Percentiles rank a stretch among this genome's conserved stretches.
phyloP scores from a whole-genome alignment of 2,113 vertebrate species.

The Anolis carolinensis region DNA sequence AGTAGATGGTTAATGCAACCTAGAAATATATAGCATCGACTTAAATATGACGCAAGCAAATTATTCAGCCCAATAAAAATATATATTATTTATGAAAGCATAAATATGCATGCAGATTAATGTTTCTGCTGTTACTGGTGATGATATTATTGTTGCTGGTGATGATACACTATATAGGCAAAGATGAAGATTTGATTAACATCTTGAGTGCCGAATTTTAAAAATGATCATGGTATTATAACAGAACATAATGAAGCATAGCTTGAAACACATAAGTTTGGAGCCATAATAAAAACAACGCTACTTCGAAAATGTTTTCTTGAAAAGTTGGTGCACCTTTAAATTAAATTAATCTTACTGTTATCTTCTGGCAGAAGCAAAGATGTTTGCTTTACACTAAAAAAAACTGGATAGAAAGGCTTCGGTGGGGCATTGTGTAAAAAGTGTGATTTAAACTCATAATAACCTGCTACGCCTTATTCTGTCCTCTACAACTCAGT shows the following conservation, averaged over 20 bases:
- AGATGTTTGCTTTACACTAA: neutral
- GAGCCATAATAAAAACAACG: conserved; percentile 1
- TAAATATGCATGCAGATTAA: conserved; percentile 4
- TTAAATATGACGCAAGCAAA: neutral
- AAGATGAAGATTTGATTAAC: neutral
- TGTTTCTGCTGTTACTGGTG: neutral
- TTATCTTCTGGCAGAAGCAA: neutral
- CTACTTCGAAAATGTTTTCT: neutral
- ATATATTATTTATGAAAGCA: neutral
- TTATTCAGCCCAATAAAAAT: neutral
- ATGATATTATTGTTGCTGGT: no score
- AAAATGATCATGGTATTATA: neutral
- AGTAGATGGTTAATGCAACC: neutral
- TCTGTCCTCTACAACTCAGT: neutral
- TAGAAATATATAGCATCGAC: neutral
- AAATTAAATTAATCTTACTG: conserved; percentile 6
- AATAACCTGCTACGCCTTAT: neutral
- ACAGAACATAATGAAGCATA: neutral
- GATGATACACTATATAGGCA: neutral
- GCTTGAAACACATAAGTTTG: neutral
- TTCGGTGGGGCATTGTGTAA: neutral
- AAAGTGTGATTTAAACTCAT: neutral
- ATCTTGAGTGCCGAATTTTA: neutral
- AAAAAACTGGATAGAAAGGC: neutral
- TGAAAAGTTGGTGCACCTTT: conserved; percentile 29